These are phyloP conservation scores for Ladona fulva DNA, from an alignment of 1,140 invertebrate species.

Conservation along the genomic window DNA sequence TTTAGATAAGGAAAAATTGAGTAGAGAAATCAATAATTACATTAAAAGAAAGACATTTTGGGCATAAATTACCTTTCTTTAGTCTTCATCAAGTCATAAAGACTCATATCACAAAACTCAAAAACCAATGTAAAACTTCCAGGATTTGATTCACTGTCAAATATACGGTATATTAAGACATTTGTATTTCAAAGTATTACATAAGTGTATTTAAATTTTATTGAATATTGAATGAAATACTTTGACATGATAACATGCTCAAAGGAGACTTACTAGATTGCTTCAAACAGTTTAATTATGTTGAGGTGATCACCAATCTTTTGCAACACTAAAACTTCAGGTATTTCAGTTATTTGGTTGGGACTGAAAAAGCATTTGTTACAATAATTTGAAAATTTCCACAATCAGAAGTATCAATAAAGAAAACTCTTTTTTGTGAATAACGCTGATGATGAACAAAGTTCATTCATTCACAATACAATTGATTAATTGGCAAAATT, in stretches of 20 bases:
- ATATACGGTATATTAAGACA: slow-evolving; percentile 21
- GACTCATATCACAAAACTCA: slow-evolving; percentile 60
- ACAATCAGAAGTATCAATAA: background rate
- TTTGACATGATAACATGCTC: background rate
- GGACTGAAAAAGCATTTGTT: slow-evolving; percentile 32
- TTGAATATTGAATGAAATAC: slow-evolving; percentile 3
- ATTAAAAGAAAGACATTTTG: slow-evolving; percentile 13
- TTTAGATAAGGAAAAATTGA: slow-evolving; percentile 28
- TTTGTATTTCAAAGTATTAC: background rate
- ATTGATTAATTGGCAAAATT: background rate
- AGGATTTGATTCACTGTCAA: slow-evolving; percentile 39
- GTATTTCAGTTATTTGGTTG: slow-evolving; percentile 45
- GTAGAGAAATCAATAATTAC: background rate
- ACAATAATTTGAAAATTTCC: background rate
- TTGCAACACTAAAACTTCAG: slow-evolving; percentile 51
- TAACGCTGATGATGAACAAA: background rate
- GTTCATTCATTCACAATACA: background rate
- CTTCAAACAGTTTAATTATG: slow-evolving; percentile 50
- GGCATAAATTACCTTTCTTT: slow-evolving; percentile 33
- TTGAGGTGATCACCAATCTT: slow-evolving; percentile 49
- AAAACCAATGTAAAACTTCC: slow-evolving; percentile 51
- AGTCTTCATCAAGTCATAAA: slow-evolving; percentile 52
- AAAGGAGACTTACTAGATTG: slow-evolving; percentile 45
- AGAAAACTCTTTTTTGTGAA: background rate
- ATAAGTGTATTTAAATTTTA: background rate